A percentile compares a stretch with the other conserved stretches of the same genome.
Conservation (phyloP, 30 jellyfish, hydroid and myxozoan genomes). For the Chrysaora quinquecirrha region DNA sequence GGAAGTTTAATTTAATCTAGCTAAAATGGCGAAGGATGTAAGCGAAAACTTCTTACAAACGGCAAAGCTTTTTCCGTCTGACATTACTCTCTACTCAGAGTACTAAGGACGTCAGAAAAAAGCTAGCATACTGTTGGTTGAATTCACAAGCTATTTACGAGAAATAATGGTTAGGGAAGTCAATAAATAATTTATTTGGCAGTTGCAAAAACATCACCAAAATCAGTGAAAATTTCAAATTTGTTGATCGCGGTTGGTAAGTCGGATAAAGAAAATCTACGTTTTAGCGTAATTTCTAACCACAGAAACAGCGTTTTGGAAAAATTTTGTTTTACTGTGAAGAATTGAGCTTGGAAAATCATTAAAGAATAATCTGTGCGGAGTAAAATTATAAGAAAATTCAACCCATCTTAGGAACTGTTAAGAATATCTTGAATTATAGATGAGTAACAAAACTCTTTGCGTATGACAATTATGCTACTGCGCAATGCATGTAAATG, state of each 20-base stretch:
- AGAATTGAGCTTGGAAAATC: background rate
- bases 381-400: background rate
- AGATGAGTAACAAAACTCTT: conserved; percentile 14
- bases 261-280: background rate
- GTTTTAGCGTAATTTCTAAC: background rate
- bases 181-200: background rate
- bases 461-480: conserved; percentile 37
- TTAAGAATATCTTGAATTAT: conserved; percentile 27
- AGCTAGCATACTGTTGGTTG: too few species aligned
- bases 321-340: background rate
- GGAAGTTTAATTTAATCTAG: too few species aligned
- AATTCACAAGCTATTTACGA: too few species aligned
- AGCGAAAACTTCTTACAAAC: too few species aligned
- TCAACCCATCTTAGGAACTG: background rate
- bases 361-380: background rate
- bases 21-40: too few species aligned
- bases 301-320: background rate
- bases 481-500: conserved; percentile 36
- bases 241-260: background rate
- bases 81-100: too few species aligned
- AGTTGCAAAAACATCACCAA: background rate
- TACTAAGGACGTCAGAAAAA: too few species aligned
- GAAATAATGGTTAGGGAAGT: too few species aligned
- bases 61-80: too few species aligned
- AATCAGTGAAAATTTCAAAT: background rate